These are phyloP conservation scores for Cryptotis parvus DNA, from an alignment of 2,113 vertebrate genomes.

Conservation along the genomic window DNA sequence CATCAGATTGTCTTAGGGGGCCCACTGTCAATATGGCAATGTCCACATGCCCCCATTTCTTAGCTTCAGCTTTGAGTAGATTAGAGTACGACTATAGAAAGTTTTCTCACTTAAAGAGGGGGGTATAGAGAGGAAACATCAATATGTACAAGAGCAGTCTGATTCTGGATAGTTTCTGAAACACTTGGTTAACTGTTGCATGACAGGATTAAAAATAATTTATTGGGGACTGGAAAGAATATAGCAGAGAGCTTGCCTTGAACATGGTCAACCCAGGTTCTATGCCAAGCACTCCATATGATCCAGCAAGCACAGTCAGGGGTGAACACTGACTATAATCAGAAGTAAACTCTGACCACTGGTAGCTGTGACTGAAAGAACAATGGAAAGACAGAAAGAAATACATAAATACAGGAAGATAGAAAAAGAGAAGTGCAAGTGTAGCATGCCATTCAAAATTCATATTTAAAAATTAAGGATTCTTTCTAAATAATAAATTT, in stretches of 20 bases:
- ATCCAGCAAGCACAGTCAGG: too few relatives aligned
- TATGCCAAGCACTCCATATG: too few relatives aligned
- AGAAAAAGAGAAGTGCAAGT: too few relatives aligned
- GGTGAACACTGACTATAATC: too few relatives aligned
- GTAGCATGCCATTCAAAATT: too few relatives aligned
- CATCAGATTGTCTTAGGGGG: neutral
- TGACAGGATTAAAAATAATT: neutral
- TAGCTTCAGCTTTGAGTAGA: neutral
- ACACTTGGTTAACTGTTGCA: neutral
- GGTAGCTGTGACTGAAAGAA: too few relatives aligned
- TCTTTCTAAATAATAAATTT: neutral
- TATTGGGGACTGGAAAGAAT: neutral
- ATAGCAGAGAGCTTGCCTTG: too few relatives aligned
- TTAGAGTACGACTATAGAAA: neutral
- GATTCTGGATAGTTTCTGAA: neutral
- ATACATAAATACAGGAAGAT: too few relatives aligned
- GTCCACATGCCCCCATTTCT: neutral
- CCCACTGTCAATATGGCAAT: fast-evolving
- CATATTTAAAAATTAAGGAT: neutral
- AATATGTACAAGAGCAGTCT: neutral
- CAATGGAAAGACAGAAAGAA: too few relatives aligned
- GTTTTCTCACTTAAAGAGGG: neutral
- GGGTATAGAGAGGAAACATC: neutral
- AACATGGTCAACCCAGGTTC: too few relatives aligned
- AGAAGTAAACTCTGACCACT: too few relatives aligned